Percentiles rank a stretch among this genome's conserved stretches.
Evolutionary conservation across 2,797 vertebrate species (phyloP).

Genomic region (Poliocrania exsul): DNA sequence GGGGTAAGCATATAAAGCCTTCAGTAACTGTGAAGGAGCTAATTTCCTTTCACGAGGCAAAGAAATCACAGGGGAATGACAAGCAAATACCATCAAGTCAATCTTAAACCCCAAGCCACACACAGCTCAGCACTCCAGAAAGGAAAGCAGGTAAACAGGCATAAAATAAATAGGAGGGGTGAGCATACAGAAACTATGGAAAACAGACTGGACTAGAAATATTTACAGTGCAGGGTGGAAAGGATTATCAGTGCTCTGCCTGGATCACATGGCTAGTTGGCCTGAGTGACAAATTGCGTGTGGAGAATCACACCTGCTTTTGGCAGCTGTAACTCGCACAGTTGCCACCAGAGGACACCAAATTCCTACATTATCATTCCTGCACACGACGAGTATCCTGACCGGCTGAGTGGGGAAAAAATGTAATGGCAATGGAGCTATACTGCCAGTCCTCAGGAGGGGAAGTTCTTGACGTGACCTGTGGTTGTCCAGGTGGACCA

Average conservation of each 20-base stretch:
- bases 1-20: not conserved
- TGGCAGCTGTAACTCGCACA: not conserved
- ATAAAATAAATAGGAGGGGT: constrained; percentile 19
- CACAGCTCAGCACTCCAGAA: not conserved
- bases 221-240: not conserved
- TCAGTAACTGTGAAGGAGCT: not conserved
- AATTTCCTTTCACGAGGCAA: not conserved
- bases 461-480: not conserved
- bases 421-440: not conserved
- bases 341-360: constrained; percentile 57
- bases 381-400: fast-evolving
- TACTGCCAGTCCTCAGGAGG: not conserved
- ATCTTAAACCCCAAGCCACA: not conserved
- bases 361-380: not conserved
- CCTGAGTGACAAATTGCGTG: not conserved
- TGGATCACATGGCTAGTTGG: not conserved
- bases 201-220: not conserved
- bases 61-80: not conserved
- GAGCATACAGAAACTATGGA: not conserved
- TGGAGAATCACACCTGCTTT: not conserved
- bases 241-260: not conserved
- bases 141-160: not conserved
- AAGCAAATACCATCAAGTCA: not conserved
- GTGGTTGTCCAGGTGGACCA: not conserved
- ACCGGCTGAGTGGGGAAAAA: fast-evolving